Evolutionary conservation across 2,113 vertebrate genomes (phyloP), one percentile per base, ranked within the genome.

Genomic region (Bambusicola thoracicus): DNA sequence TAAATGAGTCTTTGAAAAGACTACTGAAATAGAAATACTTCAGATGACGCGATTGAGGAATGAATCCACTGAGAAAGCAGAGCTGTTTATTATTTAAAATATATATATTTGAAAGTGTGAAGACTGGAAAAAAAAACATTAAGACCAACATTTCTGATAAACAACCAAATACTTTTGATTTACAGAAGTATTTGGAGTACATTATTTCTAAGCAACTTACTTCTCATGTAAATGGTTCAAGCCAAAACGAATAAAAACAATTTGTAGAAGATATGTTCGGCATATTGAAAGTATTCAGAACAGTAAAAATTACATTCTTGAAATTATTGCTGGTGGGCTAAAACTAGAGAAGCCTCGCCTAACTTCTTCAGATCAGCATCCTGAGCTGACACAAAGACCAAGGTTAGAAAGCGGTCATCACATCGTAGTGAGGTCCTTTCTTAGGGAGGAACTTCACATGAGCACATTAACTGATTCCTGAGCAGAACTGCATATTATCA

Each of bases 11-110:
- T 91, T 49, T n/a, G 30, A 67, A 66, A 82, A 91, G 46, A 76
- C 46, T 76, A 19, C 36, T 44, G 59, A 86, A 93, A 92, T 89
- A 73, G 53, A 94, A 87, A 66, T 73, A 86, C 67, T 69, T 81
- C 56, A 78, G 70, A 81, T 93, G 85, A 95, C 41, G 90, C 10
- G 68, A 94, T 63, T 48, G 46, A 87, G 75, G 44, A 94, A 86
- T 58, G 13, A 82, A 84, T 32, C 1, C 8, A 25, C 2, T 29
- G 77, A 92, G 59, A 46, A 68, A 96, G 81, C 78, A 41, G 44
- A 85, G 49, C 61, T 92, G 77, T 63, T 92, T 68, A 88, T 62
- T 41, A 81, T 48, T 48, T 8, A 48, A 36, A 36, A 53, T 29
- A 29, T 16, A 29, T 30, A 53, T 53, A 53, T 85, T 81, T 92